These are phyloP conservation scores for Drosophila miranda DNA, from an alignment of 1,140 invertebrate species.

Conservation along the genomic window DNA sequence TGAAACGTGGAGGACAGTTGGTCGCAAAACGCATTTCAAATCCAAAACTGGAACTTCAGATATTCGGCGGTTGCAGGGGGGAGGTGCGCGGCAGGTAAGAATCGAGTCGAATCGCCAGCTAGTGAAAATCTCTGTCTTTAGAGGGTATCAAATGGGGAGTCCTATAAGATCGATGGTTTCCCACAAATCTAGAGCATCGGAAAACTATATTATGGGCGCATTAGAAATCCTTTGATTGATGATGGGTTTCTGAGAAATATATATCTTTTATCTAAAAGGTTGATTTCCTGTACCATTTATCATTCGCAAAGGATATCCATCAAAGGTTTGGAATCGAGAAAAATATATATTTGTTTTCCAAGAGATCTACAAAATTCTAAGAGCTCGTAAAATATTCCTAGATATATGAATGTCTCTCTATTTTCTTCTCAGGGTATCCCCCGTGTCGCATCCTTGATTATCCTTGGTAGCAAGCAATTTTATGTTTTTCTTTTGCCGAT, in stretches of 20 bases:
- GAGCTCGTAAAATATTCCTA: too few relatives aligned
- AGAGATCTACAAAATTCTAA: too few relatives aligned
- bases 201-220: too few relatives aligned
- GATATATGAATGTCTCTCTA: background rate
- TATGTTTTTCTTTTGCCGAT: constrained; percentile 7
- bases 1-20: constrained; percentile 45
- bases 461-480: background rate
- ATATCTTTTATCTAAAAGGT: too few relatives aligned
- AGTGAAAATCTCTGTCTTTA: constrained; percentile 15
- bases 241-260: too few relatives aligned
- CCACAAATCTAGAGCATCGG: too few relatives aligned
- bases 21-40: constrained; percentile 68
- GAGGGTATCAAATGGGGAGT: constrained; percentile 7
- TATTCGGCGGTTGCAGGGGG: constrained; percentile 40
- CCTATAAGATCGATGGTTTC: background rate
- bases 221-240: too few relatives aligned
- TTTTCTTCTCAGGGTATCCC: background rate
- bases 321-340: too few relatives aligned
- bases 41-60: constrained; percentile 75
- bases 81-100: constrained; percentile 27
- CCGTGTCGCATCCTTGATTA: background rate
- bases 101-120: background rate
- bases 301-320: too few relatives aligned
- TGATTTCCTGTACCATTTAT: too few relatives aligned
- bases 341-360: too few relatives aligned